A percentile compares a stretch with the other conserved stretches of the same genome.
These are phyloP conservation scores for Chaenogobius annularis DNA, from an alignment of 2,113 vertebrate species.

Conservation along the genomic window DNA sequence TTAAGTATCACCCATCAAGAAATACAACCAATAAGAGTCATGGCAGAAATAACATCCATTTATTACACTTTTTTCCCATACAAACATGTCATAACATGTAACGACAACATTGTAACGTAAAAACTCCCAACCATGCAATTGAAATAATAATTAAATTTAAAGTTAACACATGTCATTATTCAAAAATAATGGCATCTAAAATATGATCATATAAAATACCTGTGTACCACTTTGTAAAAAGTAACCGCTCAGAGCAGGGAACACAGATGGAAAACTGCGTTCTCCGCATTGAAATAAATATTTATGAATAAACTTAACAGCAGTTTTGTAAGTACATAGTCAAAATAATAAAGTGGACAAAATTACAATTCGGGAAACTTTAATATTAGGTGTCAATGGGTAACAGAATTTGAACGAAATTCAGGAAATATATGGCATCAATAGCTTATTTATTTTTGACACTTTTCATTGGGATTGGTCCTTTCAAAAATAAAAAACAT, in stretches of 20 bases:
- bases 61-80: slow-evolving; percentile 53
- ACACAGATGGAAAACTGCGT: slow-evolving; percentile 7
- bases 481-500: slow-evolving; percentile 36
- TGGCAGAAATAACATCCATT: slow-evolving; percentile 33
- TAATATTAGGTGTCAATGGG: slow-evolving; percentile 31
- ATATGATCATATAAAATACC: slow-evolving; percentile 20
- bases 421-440: slow-evolving; percentile 52
- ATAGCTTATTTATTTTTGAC: slow-evolving; percentile 47
- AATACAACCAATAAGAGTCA: neutral
- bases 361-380: slow-evolving; percentile 25
- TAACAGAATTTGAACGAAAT: slow-evolving; percentile 18
- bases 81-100: slow-evolving; percentile 29
- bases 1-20: no score
- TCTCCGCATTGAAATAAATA: slow-evolving; percentile 14
- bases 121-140: slow-evolving; percentile 19
- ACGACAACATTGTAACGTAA: slow-evolving; percentile 31
- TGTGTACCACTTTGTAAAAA: slow-evolving; percentile 30
- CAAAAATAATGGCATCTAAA: slow-evolving; percentile 39
- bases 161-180: slow-evolving; percentile 22
- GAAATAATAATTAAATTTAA: slow-evolving; percentile 28
- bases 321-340: slow-evolving; percentile 3
- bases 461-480: slow-evolving; percentile 38
- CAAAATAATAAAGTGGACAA: slow-evolving; percentile 3
- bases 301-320: neutral
- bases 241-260: slow-evolving; percentile 6